Conservation (phyloP, 2,113 vertebrate genomes). For the Carassius carassius region DNA sequence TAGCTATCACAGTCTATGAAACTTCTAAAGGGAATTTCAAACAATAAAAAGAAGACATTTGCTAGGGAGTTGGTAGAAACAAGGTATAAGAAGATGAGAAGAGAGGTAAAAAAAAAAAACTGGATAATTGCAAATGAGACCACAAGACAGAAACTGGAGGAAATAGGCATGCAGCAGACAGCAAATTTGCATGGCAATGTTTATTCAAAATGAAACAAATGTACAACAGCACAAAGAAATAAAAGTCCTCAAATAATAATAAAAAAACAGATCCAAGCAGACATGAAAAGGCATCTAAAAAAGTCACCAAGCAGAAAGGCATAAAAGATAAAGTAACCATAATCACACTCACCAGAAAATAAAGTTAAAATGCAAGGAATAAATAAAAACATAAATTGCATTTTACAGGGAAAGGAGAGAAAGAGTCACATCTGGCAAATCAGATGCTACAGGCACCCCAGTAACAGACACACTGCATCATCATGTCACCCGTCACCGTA, state of each 20-base stretch:
- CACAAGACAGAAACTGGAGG: conserved; percentile 51
- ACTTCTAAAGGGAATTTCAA: not conserved
- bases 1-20: no score
- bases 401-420: conserved; percentile 51
- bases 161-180: conserved; percentile 66
- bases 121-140: not conserved
- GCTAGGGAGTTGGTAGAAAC: not conserved
- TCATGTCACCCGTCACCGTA: conserved; percentile 1
- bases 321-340: conserved; percentile 43
- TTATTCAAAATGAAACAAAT: conserved; percentile 68
- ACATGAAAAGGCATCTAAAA: conserved; percentile 47
- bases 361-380: conserved; percentile 62
- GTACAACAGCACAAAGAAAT: conserved; percentile 55
- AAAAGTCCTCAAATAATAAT: conserved; percentile 46
- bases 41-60: not conserved
- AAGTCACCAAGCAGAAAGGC: conserved; percentile 53
- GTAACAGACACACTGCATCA: conserved; percentile 28
- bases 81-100: not conserved
- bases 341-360: conserved; percentile 47
- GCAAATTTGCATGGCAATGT: conserved; percentile 61
- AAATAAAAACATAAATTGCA: conserved; percentile 47
- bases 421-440: conserved; percentile 53
- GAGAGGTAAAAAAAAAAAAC: conserved; percentile 13
- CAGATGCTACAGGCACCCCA: conserved; percentile 34
- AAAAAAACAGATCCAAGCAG: conserved; percentile 56